These are phyloP conservation scores for Tringa solitaria DNA, from an alignment of 2,113 vertebrate genomes.

Conservation along the genomic window DNA sequence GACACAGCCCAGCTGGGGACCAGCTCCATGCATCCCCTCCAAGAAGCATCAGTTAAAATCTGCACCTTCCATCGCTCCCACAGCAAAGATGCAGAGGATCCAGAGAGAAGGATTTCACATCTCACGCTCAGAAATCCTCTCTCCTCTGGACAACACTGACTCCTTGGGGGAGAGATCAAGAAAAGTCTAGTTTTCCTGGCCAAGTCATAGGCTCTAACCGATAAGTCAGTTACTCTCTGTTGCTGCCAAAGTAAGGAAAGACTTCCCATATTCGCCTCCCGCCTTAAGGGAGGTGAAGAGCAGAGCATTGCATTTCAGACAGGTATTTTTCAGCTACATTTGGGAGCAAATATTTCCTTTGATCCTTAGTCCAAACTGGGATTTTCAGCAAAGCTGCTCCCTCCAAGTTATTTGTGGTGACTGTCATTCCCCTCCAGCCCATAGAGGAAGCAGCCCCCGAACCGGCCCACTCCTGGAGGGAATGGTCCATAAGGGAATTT, in stretches of 20 bases:
- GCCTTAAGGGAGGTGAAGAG: neutral
- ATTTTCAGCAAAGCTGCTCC: neutral
- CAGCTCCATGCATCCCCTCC: neutral
- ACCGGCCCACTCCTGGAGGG: neutral
- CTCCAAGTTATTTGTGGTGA: neutral
- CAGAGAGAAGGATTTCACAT: neutral
- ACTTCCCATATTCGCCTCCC: neutral
- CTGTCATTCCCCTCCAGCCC: neutral
- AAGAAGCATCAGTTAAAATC: neutral
- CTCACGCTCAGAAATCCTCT: neutral
- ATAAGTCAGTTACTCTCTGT: neutral
- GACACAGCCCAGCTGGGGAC: neutral
- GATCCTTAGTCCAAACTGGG: neutral
- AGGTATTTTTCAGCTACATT: neutral
- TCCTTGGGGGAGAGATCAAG: neutral
- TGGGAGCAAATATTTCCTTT: neutral
- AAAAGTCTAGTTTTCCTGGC: neutral
- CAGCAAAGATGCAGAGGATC: neutral
- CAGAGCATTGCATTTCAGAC: neutral
- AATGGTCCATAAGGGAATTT: accelerated
- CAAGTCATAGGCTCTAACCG: accelerated
- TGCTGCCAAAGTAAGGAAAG: neutral
- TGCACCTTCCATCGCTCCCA: neutral
- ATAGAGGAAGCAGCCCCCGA: accelerated
- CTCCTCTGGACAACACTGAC: neutral